Conservation (phyloP, 1,140 invertebrate species). For the Papilio dardanus region DNA sequence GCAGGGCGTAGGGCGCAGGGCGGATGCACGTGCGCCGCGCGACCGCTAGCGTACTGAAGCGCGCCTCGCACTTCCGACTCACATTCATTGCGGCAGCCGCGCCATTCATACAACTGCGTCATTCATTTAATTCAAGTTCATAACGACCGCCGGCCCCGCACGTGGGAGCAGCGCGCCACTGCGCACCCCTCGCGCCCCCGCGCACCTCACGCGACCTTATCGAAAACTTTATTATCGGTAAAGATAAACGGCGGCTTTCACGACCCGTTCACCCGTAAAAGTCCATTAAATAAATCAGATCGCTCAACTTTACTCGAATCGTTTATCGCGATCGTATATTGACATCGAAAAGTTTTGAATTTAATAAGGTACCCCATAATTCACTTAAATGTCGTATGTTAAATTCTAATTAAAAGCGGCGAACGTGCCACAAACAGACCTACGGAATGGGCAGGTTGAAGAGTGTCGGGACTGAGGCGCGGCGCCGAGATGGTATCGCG, state of each 20-base stretch:
- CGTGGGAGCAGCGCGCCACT: constrained; percentile 59
- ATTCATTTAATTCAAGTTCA: constrained; percentile 81
- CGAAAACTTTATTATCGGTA: constrained; percentile 61
- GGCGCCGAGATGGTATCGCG: constrained; percentile 73
- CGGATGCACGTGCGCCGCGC: constrained; percentile 69
- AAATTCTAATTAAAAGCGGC: constrained; percentile 73
- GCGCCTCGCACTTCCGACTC: constrained; percentile 71
- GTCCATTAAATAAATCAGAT: constrained; percentile 71
- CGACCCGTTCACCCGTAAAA: constrained; percentile 47
- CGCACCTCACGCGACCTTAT: constrained; percentile 43
- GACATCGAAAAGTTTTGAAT: constrained; percentile 59
- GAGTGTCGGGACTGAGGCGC: constrained; percentile 46
- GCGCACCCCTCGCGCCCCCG: constrained; percentile 48
- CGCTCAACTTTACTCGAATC: constrained; percentile 50
- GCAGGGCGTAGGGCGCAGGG: constrained; percentile 38
- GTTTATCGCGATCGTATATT: constrained; percentile 73
- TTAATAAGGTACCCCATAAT: constrained; percentile 70
- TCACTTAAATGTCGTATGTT: constrained; percentile 66
- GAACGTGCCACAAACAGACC: constrained; percentile 57
- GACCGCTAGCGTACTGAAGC: constrained; percentile 69
- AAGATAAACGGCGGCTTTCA: constrained; percentile 57
- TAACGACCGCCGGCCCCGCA: constrained; percentile 63
- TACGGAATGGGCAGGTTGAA: constrained; percentile 67
- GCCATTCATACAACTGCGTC: constrained; percentile 78
- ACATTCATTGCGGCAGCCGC: constrained; percentile 74